Evolutionary conservation across 2,888 invertebrate species (phyloP).

Genomic region (Chloroclystis v-ata): DNA sequence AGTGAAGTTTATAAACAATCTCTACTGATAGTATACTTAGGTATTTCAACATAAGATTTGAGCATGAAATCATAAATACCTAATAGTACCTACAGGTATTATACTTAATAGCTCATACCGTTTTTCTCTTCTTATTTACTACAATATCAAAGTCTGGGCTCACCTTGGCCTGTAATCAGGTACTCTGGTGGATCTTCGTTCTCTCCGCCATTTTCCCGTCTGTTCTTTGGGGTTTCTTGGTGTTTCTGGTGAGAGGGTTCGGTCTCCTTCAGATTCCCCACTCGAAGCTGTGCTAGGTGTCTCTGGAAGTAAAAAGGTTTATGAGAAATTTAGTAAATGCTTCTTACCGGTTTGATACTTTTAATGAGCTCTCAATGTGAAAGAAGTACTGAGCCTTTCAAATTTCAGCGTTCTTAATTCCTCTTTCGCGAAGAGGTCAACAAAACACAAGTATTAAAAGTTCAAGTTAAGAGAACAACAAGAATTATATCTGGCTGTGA

Average conservation of each 20-base stretch:
- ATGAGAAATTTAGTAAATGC: background rate
- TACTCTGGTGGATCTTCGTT: conserved; percentile 76
- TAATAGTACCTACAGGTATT: conserved; percentile 19
- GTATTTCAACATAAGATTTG: too few relatives aligned
- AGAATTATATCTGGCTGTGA: too few relatives aligned
- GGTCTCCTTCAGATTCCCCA: conserved; percentile 69
- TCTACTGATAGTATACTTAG: too few relatives aligned
- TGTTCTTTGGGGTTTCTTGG: conserved; percentile 75
- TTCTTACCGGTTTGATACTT: too few relatives aligned
- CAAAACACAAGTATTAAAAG: too few relatives aligned
- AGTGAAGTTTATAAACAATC: too few relatives aligned
- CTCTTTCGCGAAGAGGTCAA: too few relatives aligned
- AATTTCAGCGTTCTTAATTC: too few relatives aligned
- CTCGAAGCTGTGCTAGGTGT: conserved; percentile 73
- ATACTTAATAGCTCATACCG: background rate
- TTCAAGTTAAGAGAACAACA: too few relatives aligned
- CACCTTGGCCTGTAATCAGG: conserved; percentile 73
- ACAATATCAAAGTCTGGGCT: background rate
- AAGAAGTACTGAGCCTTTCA: too few relatives aligned
- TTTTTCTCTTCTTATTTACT: background rate
- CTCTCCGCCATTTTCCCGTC: conserved; percentile 85
- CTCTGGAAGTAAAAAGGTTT: conserved; percentile 48
- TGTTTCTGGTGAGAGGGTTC: conserved; percentile 64
- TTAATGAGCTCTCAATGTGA: too few relatives aligned
- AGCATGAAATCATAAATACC: too few relatives aligned